phyloP scores from a whole-genome alignment of 1,140 invertebrate genomes.

The Pissodes strobi region DNA sequence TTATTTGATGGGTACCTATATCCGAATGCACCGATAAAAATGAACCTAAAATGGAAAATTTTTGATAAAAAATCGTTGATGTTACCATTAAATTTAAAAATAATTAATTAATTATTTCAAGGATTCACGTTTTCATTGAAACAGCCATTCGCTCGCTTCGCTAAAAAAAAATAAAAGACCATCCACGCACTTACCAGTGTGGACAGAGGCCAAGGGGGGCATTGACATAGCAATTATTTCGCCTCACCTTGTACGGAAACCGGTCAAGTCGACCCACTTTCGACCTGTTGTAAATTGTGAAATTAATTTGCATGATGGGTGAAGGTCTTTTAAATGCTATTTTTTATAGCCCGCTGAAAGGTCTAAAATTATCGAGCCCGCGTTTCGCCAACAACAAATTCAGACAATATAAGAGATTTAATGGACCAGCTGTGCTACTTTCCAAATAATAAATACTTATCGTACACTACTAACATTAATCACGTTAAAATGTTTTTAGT shows the following conservation, averaged over 20 bases:
- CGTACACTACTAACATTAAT: too few relatives aligned
- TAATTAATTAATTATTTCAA: neutral
- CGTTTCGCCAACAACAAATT: conserved; percentile 13
- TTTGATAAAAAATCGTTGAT: too few relatives aligned
- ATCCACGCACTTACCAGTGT: too few relatives aligned
- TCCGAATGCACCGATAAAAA: too few relatives aligned
- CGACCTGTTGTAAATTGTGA: conserved; percentile 8
- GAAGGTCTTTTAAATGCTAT: conserved; percentile 27
- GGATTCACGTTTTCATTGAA: neutral
- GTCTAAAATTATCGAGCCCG: conserved; percentile 3
- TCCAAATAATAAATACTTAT: conserved; percentile 3
- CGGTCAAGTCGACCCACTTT: conserved; percentile 22
- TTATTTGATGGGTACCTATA: too few relatives aligned
- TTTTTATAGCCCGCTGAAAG: conserved; percentile 9
- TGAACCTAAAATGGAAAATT: too few relatives aligned
- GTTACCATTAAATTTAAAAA: too few relatives aligned
- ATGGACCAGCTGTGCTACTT: conserved; percentile 2
- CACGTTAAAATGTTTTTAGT: too few relatives aligned
- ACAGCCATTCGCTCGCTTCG: too few relatives aligned
- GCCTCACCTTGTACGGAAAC: conserved; percentile 20
- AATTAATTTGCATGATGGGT: conserved; percentile 31
- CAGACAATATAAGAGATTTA: conserved; percentile 5
- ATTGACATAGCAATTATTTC: conserved; percentile 18
- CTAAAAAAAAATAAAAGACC: too few relatives aligned
- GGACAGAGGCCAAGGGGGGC: too few relatives aligned